Conservation (phyloP, 1,140 invertebrate species). For the Drosophila micromelanica region DNA sequence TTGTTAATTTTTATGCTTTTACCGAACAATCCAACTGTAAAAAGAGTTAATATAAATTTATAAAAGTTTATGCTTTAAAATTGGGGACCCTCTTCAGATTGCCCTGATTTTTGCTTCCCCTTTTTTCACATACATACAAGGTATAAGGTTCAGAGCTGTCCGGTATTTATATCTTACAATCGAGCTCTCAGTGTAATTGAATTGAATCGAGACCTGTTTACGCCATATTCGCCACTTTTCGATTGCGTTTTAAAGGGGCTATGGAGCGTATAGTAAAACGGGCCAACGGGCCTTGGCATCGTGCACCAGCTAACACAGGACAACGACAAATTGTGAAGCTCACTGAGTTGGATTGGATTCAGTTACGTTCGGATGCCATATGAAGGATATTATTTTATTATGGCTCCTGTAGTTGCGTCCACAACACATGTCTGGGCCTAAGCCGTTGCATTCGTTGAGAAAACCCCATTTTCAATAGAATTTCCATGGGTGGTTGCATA, state of each 20-base stretch:
- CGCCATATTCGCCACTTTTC: slow-evolving; percentile 14
- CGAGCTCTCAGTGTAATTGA: slow-evolving; percentile 58
- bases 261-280: neutral
- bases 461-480: slow-evolving; percentile 20
- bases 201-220: slow-evolving; percentile 39
- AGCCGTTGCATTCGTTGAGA: slow-evolving; percentile 1
- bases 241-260: neutral
- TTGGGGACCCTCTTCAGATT: neutral
- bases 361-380: slow-evolving; percentile 12
- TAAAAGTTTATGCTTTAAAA: neutral
- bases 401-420: slow-evolving; percentile 2
- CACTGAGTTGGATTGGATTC: slow-evolving; percentile 23
- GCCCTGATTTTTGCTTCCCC: neutral
- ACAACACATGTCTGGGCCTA: slow-evolving; percentile 22
- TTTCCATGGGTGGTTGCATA: slow-evolving; percentile 9
- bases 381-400: slow-evolving; percentile 28
- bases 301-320: slow-evolving; percentile 17
- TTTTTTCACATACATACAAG: too few relatives aligned
- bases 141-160: too few relatives aligned
- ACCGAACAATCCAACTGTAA: too few relatives aligned
- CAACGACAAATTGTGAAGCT: slow-evolving; percentile 14
- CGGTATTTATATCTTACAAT: slow-evolving; percentile 20
- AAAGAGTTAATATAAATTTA: too few relatives aligned
- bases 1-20: too few relatives aligned
- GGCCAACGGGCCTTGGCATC: slow-evolving; percentile 9